A percentile compares a stretch with the other conserved stretches of the same genome.
phyloP scores from a whole-genome alignment of 2,113 vertebrate genomes.

The Lonchura striata region DNA sequence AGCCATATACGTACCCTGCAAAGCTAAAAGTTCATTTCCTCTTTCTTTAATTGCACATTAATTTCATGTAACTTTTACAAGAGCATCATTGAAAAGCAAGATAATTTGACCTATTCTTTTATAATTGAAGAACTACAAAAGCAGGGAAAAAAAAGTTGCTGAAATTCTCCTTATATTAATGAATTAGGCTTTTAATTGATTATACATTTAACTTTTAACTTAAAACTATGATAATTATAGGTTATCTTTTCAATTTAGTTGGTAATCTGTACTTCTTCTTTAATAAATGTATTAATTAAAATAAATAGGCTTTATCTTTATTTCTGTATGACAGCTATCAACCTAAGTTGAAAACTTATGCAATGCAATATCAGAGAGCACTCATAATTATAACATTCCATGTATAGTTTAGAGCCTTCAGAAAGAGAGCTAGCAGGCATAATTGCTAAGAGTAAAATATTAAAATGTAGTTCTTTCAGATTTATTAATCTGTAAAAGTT shows the following conservation, averaged over 20 bases:
- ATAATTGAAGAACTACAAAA: slow-evolving; percentile 29
- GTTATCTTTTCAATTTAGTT: slow-evolving; percentile 37
- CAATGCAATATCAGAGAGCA: background rate
- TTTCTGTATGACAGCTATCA: slow-evolving; percentile 63
- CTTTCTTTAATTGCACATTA: slow-evolving; percentile 33
- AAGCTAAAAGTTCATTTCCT: slow-evolving; percentile 24
- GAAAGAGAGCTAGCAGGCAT: background rate
- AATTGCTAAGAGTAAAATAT: background rate
- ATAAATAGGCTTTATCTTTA: slow-evolving; percentile 47
- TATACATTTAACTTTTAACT: slow-evolving; percentile 48
- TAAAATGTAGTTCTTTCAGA: background rate
- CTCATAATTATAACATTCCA: background rate
- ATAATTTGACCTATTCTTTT: slow-evolving; percentile 33
- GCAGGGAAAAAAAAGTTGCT: background rate
- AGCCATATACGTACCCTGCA: background rate
- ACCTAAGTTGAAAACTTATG: slow-evolving; percentile 5
- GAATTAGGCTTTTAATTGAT: slow-evolving; percentile 46
- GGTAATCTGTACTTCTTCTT: slow-evolving; percentile 52
- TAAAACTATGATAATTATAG: slow-evolving; percentile 4
- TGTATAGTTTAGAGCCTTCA: background rate
- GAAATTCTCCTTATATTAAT: slow-evolving; percentile 15
- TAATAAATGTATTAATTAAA: slow-evolving; percentile 61
- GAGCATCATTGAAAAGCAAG: background rate
- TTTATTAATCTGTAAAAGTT: background rate
- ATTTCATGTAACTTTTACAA: slow-evolving; percentile 37